Percentiles rank a stretch among this genome's conserved stretches.
Evolutionary conservation across 2,113 vertebrate genomes (phyloP).

Genomic region (Halcyon senegalensis): DNA sequence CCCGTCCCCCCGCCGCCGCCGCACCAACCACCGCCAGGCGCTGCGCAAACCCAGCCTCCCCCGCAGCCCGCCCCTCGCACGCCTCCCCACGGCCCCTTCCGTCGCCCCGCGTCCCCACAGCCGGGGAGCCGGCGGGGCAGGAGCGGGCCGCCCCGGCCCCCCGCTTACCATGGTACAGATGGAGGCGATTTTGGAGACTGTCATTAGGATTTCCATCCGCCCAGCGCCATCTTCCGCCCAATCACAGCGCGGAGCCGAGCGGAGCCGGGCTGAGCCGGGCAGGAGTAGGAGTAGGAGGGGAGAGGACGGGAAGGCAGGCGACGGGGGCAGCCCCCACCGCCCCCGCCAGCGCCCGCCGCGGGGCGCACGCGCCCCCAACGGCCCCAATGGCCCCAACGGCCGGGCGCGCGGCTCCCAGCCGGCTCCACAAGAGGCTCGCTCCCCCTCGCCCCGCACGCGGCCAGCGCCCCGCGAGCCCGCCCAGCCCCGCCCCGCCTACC

Average conservation of each 20-base stretch:
- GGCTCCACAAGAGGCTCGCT: not conserved
- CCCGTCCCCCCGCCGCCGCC: not conserved
- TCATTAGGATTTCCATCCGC: slow-evolving; percentile 99
- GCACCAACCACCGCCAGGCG: not conserved
- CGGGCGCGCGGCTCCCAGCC: not conserved
- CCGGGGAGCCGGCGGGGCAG: not conserved
- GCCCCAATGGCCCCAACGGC: not conserved
- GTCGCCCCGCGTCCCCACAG: not conserved
- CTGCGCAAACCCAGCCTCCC: not conserved
- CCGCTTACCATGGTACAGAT: slow-evolving; percentile 97
- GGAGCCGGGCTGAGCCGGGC: slow-evolving; percentile 36
- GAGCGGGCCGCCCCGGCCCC: not conserved
- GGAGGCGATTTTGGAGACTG: slow-evolving; percentile 97
- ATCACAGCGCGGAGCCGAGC: slow-evolving; percentile 73
- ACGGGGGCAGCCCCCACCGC: not conserved
- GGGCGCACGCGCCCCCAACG: not conserved
- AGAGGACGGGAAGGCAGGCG: not conserved
- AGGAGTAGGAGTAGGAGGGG: not conserved
- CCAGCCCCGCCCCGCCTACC: too few relatives aligned
- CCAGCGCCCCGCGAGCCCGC: too few relatives aligned
- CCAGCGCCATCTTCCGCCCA: slow-evolving; percentile 94
- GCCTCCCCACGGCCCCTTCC: not conserved
- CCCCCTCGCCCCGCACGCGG: too few relatives aligned
- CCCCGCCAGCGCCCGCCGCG: not conserved
- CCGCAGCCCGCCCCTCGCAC: not conserved